These are phyloP conservation scores for Sebastes iracundus DNA, from an alignment of 2,797 vertebrate genomes.

Conservation along the genomic window DNA sequence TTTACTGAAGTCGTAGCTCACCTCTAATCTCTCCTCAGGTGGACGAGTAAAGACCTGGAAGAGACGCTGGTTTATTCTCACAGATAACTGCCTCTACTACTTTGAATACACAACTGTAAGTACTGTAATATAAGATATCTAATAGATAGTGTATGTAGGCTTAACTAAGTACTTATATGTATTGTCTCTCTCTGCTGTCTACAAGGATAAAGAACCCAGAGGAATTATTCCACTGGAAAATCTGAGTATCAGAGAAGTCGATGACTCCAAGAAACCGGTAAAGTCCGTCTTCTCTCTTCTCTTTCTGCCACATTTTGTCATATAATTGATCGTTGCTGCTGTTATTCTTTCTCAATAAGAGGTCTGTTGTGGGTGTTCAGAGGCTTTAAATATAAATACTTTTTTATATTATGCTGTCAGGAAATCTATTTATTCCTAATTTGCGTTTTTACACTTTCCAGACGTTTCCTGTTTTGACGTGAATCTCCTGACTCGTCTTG, in stretches of 20 bases:
- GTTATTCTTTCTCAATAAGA: not conserved
- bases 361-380: too few relatives aligned
- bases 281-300: slow-evolving; percentile 12
- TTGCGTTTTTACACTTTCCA: not conserved
- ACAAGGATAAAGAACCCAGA: slow-evolving; percentile 96
- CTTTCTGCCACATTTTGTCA: not conserved
- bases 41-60: slow-evolving; percentile 99
- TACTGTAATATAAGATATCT: not conserved
- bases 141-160: not conserved
- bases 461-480: not conserved
- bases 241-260: slow-evolving; percentile 95
- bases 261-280: slow-evolving; percentile 97
- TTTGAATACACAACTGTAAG: slow-evolving; percentile 96
- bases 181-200: not conserved
- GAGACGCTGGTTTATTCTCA: slow-evolving; percentile 98
- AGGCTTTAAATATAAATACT: not conserved
- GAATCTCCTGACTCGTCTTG: not conserved
- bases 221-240: slow-evolving; percentile 99
- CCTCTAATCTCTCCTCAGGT: slow-evolving; percentile 79
- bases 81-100: slow-evolving; percentile 98
- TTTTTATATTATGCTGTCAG: not conserved
- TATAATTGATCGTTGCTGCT: not conserved
- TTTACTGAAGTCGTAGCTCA: slow-evolving; percentile 13
- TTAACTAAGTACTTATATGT: not conserved
- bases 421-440: not conserved